These are phyloP conservation scores for Vombatus ursinus DNA, from an alignment of 2,113 vertebrate species.

Conservation along the genomic window DNA sequence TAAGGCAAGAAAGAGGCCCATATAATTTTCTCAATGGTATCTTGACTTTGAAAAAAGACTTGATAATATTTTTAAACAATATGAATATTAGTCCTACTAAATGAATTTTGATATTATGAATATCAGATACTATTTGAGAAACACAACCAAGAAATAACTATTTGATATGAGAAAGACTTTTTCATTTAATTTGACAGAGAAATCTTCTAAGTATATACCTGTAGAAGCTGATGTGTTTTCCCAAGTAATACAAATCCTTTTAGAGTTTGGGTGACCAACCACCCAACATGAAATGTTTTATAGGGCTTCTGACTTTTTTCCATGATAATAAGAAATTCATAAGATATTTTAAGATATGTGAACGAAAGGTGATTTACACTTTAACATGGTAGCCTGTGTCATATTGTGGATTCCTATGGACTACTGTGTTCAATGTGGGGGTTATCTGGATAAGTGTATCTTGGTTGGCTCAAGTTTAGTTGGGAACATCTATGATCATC, in stretches of 20 bases:
- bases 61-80: constrained; percentile 48
- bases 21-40: constrained; percentile 57
- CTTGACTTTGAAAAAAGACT: constrained; percentile 40
- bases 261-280: not conserved
- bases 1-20: constrained; percentile 43
- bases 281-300: not conserved
- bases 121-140: constrained; percentile 13
- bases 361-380: not conserved
- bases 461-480: not conserved
- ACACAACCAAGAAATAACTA: constrained; percentile 36
- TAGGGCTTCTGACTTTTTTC: constrained; percentile 1
- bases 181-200: constrained; percentile 31
- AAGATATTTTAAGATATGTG: constrained; percentile 44
- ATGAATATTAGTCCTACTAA: constrained; percentile 48
- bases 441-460: not conserved
- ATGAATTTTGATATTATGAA: constrained; percentile 36
- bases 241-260: constrained; percentile 12
- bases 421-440: not conserved
- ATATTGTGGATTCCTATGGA: not conserved
- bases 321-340: constrained; percentile 19
- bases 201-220: constrained; percentile 32
- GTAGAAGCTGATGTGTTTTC: constrained; percentile 45
- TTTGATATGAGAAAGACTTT: constrained; percentile 5
- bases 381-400: not conserved
- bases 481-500: not conserved